Evolutionary conservation across 2,113 vertebrate species (phyloP).

Genomic region (Zosterops borbonicus): DNA sequence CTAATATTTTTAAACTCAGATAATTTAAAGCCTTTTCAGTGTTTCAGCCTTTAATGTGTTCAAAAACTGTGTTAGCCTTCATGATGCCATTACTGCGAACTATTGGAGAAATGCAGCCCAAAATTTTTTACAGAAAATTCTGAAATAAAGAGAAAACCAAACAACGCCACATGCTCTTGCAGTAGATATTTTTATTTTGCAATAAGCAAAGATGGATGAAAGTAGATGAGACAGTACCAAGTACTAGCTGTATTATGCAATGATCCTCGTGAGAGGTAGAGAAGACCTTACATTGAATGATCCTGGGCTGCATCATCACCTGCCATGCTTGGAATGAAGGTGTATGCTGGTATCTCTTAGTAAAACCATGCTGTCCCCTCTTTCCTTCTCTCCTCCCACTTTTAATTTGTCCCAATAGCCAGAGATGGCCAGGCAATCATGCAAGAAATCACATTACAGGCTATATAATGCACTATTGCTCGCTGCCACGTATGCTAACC

Average conservation of each 20-base stretch:
- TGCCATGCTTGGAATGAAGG: neutral
- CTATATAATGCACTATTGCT: neutral
- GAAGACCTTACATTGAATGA: neutral
- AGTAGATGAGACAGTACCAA: neutral
- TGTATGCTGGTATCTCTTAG: neutral
- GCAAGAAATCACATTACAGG: neutral
- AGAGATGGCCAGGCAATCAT: neutral
- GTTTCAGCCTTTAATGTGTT: neutral
- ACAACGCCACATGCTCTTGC: neutral
- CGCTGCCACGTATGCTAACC: fast-evolving
- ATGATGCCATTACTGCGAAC: neutral
- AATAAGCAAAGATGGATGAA: neutral
- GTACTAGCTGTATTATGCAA: neutral
- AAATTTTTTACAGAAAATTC: neutral
- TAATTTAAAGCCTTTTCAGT: slow-evolving; percentile 12
- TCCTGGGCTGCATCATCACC: neutral
- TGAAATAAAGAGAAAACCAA: neutral
- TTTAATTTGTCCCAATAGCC: neutral
- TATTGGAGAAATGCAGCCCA: neutral
- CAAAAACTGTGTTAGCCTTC: neutral
- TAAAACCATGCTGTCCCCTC: neutral
- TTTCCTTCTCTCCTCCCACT: neutral
- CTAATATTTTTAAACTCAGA: neutral
- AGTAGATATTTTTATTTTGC: neutral
- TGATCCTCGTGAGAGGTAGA: neutral